Evolutionary conservation across 2,113 vertebrate genomes (phyloP), one percentile per base, ranked within the genome.

Genomic region (Poeciliopsis occidentalis): DNA sequence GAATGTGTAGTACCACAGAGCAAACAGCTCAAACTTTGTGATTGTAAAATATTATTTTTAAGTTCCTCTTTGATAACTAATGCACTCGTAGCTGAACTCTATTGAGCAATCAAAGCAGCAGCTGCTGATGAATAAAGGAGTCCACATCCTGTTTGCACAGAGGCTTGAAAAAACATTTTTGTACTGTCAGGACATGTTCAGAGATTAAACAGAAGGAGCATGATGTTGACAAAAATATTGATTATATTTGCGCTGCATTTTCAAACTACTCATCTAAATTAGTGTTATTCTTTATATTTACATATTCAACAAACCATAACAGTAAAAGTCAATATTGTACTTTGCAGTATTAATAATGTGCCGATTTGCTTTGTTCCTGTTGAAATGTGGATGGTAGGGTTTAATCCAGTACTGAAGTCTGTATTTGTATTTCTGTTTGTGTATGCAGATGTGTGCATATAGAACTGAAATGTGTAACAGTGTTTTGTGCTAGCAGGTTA

Each of bases 121-220:
- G 69, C 39, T 60, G 72, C 64, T 61, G 47, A 67, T 39, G 75
- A 19, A 73, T 60, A 77, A 86, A 85, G 71, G 78, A 85, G 62
- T 76, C 3, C 66, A 71, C 73, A 82, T 82, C 89, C 76, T 66
- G 75, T 89, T 75, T 82, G 88, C 57, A 76, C 85, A 73, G 73
- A 57, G 67, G 12, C 60, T 66, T 70, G 47, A 76, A 62, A 80
- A 64, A 24, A 24, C 34, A 69, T 75, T 69, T 74, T 78, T 73
- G 69, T 61, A 82, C 44, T 47, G 85, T 64, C 71, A 65, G 74
- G 77, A 77, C 85, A 86, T 41, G 64, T 83, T 76, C 60, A 47
- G 73, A 80, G 24, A 64, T 78, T 57, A 4, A 0, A 67, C 81
- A 79, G 51, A 74, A 34, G 32, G 69, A 31, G 72, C 22, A 24